Evolutionary conservation across 2,888 invertebrate genomes (phyloP).

Genomic region (Archips crataeganus): DNA sequence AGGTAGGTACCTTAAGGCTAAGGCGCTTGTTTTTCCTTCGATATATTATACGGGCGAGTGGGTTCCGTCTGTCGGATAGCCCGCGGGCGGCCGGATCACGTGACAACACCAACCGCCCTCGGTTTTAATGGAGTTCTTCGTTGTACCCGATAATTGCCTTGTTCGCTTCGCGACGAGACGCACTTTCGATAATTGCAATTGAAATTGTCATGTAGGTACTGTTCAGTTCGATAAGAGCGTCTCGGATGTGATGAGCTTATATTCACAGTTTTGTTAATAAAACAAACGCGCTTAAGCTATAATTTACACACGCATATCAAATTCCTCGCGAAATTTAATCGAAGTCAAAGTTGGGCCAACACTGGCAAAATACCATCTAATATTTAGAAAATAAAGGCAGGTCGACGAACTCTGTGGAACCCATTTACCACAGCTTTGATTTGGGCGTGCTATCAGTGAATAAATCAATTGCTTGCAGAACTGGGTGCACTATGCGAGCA

Average conservation of each 20-base stretch:
- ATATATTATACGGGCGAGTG: not conserved
- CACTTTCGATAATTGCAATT: conserved; percentile 30
- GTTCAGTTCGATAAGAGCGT: not conserved
- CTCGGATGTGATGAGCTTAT: not conserved
- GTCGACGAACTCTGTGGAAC: conserved; percentile 17
- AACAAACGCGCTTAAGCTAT: not conserved
- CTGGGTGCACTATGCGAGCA: conserved; percentile 52
- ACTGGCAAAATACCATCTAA: conserved; percentile 1
- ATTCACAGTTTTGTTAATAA: not conserved
- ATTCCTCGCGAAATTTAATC: conserved; percentile 3
- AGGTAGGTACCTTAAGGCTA: not conserved
- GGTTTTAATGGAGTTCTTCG: conserved; percentile 76
- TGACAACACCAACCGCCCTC: conserved; percentile 72
- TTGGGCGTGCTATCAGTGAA: conserved; percentile 47
- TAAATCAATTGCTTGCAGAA: conserved; percentile 51
- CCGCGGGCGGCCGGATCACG: conserved; percentile 70
- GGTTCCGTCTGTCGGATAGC: conserved; percentile 56
- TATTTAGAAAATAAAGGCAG: conserved; percentile 23
- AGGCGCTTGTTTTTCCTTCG: not conserved
- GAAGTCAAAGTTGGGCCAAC: conserved; percentile 4
- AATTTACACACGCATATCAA: not conserved
- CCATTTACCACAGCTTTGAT: conserved; percentile 31
- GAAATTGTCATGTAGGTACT: conserved; percentile 14
- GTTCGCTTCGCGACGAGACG: conserved; percentile 42
- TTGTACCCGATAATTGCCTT: conserved; percentile 73